Base-by-base conservation (phyloP, 2,113 vertebrate genomes). In the Telmatochromis sp. region DNA sequence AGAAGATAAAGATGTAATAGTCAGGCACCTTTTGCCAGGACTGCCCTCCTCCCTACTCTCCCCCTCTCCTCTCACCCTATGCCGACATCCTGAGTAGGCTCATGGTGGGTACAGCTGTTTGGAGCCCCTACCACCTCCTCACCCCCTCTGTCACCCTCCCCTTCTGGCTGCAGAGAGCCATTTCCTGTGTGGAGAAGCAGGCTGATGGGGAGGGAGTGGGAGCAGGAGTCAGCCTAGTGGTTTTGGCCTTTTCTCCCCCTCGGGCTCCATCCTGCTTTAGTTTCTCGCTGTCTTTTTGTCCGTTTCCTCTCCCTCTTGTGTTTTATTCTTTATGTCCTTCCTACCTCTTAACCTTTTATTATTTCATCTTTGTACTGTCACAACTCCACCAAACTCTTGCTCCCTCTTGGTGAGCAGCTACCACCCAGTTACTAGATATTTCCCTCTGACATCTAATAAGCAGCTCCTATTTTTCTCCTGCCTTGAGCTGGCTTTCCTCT, bases 121-220 rank as follows among this genome's bases (percentile, higher is more conserved):
- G 55, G 60, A 86, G 23, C 65, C 83, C 85, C 40, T 60, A 14
- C 31, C 33, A 51, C 37, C 60, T 21, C 54, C 42, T 75, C 11
- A 37, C 23, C 54, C 26, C 47, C 35, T 75, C 15, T 78, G 33
- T 71, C 85, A 63, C 87, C 63, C 85, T 55, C 71, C 86, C 40
- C 85, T 82, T 65, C 91, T 96, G 86, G 87, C 91, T 94, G 33
- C 85, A 93, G 89, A 89, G 89, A 90, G 47, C 85, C 91, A 93
- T 92, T 95, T 95, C 89, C 89, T 92, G 87, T 83, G 84, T 81
- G 90, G 84, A 91, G 81, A 86, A 13, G 35, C 84, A 45, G 85
- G 14, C 71, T 92, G 81, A 79, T 54, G 80, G 85, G 86, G 88
- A 90, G 63, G 75, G 81, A 87, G 71, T 55, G 37, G 57, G 86